Percentiles rank a stretch among this genome's conserved stretches.
Conservation (phyloP, 2,797 vertebrate species). For the Myotis daubentonii region DNA sequence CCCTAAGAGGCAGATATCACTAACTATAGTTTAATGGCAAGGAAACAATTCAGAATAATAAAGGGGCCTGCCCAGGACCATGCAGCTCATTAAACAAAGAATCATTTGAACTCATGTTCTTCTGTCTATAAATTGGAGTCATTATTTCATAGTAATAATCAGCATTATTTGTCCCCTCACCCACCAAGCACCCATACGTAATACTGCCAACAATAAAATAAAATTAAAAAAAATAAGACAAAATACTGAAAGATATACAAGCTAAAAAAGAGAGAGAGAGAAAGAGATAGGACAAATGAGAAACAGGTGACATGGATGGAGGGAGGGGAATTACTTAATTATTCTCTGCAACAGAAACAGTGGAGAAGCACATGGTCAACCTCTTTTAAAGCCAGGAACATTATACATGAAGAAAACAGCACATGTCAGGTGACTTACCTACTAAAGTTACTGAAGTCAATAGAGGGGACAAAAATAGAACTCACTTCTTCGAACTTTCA, state of each 20-base stretch:
- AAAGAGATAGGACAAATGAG: neutral
- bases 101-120: neutral
- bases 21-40: neutral
- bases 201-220: too few species aligned
- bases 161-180: neutral
- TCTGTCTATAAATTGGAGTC: neutral
- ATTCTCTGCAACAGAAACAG: neutral
- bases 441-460: conserved; percentile 22
- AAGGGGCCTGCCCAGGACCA: neutral
- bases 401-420: neutral
- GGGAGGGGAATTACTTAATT: neutral
- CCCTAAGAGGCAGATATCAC: neutral
- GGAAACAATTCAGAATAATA: neutral
- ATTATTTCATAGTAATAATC: conserved; percentile 16
- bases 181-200: neutral
- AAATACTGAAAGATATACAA: neutral
- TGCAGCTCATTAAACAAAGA: neutral
- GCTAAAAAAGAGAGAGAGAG: neutral
- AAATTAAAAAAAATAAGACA: too few species aligned
- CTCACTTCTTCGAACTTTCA: conserved; percentile 61
- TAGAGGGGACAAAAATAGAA: conserved; percentile 52
- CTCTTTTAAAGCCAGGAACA: neutral
- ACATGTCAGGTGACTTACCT: neutral
- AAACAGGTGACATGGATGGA: neutral
- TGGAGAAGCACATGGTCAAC: neutral